These are phyloP conservation scores for Peromyscus maniculatus DNA, from an alignment of 2,113 vertebrate genomes.

Conservation along the genomic window DNA sequence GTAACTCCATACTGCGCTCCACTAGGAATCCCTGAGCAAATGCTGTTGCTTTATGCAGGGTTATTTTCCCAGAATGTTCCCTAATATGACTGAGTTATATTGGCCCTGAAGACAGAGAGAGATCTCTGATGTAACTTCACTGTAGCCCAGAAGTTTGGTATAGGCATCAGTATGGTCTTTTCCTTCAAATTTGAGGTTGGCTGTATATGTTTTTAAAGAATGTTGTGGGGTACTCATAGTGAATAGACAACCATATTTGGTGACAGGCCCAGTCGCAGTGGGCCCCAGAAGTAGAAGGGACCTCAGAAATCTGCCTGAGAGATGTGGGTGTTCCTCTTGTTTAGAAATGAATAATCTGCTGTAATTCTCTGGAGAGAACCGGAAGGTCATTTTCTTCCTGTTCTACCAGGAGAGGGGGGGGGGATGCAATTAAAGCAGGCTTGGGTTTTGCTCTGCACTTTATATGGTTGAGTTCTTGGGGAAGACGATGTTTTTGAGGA, in stretches of 20 bases:
- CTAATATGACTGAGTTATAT: neutral
- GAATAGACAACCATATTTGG: neutral
- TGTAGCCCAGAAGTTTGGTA: constrained; percentile 1
- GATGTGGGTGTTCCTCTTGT: neutral
- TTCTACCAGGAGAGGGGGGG: neutral
- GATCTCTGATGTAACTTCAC: neutral
- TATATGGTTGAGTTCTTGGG: neutral
- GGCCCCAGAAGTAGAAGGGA: neutral
- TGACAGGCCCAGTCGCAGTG: neutral
- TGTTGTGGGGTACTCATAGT: neutral
- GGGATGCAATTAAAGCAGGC: neutral
- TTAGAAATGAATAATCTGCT: neutral
- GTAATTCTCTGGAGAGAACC: neutral
- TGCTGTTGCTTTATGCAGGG: neutral
- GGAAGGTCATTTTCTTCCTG: neutral
- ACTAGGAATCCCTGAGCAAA: constrained; percentile 24
- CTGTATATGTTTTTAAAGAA: constrained; percentile 33
- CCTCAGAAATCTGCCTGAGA: neutral
- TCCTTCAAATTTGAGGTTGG: constrained; percentile 16
- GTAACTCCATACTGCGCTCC: neutral
- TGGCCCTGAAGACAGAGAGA: constrained; percentile 37
- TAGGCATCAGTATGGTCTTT: neutral
- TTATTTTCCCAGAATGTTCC: neutral
- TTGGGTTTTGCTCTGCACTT: neutral
- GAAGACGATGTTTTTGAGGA: neutral